Percentiles rank a stretch among this genome's conserved stretches.
Conservation (phyloP, 2,888 invertebrate species). For the Mamestra brassicae region DNA sequence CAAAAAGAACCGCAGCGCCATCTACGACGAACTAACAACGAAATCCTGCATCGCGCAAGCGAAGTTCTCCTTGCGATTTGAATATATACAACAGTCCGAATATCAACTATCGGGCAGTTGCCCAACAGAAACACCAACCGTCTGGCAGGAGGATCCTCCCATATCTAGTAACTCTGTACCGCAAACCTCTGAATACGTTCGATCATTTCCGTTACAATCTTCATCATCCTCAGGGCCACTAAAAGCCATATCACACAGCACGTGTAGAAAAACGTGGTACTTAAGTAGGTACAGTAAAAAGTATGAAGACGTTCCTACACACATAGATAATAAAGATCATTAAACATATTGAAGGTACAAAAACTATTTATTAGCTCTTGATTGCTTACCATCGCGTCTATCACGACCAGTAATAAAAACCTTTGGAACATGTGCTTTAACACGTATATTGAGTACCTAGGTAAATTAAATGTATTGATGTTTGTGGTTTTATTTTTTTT, state of each 20-base stretch:
- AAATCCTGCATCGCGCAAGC: no score
- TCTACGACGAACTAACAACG: no score
- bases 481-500: background rate
- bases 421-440: conserved; percentile 12
- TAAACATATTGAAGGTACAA: conserved; percentile 40
- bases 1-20: no score
- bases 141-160: no score
- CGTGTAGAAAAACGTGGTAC: conserved; percentile 17
- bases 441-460: conserved; percentile 4
- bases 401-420: conserved; percentile 55
- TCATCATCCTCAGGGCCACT: background rate
- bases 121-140: no score
- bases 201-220: no score
- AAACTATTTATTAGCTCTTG: conserved; percentile 51
- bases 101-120: no score
- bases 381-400: conserved; percentile 33
- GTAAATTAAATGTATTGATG: background rate
- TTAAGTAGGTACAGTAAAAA: conserved; percentile 16
- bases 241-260: conserved; percentile 5
- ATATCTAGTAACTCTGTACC: no score
- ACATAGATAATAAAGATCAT: conserved; percentile 22
- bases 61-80: no score
- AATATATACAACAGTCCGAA: no score
- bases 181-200: no score
- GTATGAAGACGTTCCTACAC: conserved; percentile 16